Percentiles rank a stretch among this genome's conserved stretches.
Conservation (phyloP, 30 jellyfish, hydroid and myxozoan genomes). For the Clytia hemisphaerica region DNA sequence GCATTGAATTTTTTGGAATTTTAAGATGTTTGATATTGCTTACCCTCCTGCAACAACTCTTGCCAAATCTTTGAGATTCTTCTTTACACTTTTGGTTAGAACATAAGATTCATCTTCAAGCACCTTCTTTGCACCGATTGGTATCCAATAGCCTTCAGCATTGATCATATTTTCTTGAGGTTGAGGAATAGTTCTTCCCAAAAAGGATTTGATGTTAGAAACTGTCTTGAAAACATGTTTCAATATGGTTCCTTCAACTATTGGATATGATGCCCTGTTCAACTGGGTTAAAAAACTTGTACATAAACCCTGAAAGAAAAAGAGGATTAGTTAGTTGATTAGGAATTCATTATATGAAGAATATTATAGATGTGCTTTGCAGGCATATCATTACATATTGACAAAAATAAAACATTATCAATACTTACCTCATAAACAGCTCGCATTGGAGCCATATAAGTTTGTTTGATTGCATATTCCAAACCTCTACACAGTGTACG, state of each 20-base stretch:
- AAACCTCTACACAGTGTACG: conserved; percentile 95
- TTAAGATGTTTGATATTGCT: background rate
- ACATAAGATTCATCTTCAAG: conserved; percentile 48
- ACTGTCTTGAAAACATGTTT: conserved; percentile 52
- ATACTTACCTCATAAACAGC: conserved; percentile 84
- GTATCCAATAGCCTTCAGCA: conserved; percentile 86
- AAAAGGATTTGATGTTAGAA: conserved; percentile 25
- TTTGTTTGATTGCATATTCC: conserved; percentile 54
- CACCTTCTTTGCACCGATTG: conserved; percentile 42
- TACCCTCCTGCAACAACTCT: conserved; percentile 96
- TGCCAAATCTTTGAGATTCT: conserved; percentile 75
- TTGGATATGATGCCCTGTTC: conserved; percentile 68
- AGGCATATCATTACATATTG: too few relatives aligned
- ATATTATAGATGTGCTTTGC: too few relatives aligned
- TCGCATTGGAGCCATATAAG: conserved; percentile 55
- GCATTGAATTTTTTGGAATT: background rate
- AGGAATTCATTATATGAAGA: too few relatives aligned
- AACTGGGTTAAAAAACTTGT: conserved; percentile 89
- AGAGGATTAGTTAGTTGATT: too few relatives aligned
- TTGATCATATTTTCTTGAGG: conserved; percentile 19
- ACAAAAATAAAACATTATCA: too few relatives aligned
- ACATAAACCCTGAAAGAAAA: conserved; percentile 71
- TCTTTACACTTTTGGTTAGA: conserved; percentile 71
- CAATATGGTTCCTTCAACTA: conserved; percentile 58
- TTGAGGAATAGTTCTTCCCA: conserved; percentile 57